These are phyloP conservation scores for Rhopilema esculentum DNA, from an alignment of 30 jellyfish, hydroid and myxozoan genomes.

Conservation along the genomic window DNA sequence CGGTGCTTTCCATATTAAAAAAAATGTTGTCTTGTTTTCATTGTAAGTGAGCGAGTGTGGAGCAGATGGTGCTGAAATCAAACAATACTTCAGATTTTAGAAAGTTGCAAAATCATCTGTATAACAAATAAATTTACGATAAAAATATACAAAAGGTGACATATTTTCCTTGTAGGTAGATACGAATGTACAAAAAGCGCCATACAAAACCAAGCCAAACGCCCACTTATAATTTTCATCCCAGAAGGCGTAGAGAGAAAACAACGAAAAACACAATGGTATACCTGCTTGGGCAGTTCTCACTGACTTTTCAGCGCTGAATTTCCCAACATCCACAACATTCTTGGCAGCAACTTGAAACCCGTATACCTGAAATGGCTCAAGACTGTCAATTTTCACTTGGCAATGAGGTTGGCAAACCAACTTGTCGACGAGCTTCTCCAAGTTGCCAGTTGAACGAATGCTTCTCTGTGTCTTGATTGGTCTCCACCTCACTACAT, in stretches of 20 bases:
- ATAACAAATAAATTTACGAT: too few relatives aligned
- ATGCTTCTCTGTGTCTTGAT: neutral
- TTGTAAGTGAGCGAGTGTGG: slow-evolving; percentile 42
- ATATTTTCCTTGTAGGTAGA: too few relatives aligned
- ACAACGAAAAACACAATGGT: too few relatives aligned
- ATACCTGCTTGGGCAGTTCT: slow-evolving; percentile 75
- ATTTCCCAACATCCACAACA: slow-evolving; percentile 43
- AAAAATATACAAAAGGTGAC: too few relatives aligned
- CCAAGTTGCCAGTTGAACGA: slow-evolving; percentile 7
- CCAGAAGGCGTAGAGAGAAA: too few relatives aligned
- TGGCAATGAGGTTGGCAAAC: neutral
- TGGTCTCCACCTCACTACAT: slow-evolving; percentile 19
- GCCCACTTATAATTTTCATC: too few relatives aligned
- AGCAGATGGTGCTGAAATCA: slow-evolving; percentile 65
- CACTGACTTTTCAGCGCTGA: slow-evolving; percentile 14
- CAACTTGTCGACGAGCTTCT: neutral
- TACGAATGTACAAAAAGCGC: too few relatives aligned
- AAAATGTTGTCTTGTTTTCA: slow-evolving; percentile 40
- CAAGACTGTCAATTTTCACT: slow-evolving; percentile 5
- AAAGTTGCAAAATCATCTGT: too few relatives aligned
- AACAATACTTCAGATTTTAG: slow-evolving; percentile 25
- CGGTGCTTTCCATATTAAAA: slow-evolving; percentile 64
- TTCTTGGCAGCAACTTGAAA: slow-evolving; percentile 73
- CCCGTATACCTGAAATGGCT: slow-evolving; percentile 41
- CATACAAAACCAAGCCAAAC: too few relatives aligned